These are phyloP conservation scores for Diabrotica balteata DNA, from an alignment of 2,888 invertebrate genomes.

Conservation along the genomic window DNA sequence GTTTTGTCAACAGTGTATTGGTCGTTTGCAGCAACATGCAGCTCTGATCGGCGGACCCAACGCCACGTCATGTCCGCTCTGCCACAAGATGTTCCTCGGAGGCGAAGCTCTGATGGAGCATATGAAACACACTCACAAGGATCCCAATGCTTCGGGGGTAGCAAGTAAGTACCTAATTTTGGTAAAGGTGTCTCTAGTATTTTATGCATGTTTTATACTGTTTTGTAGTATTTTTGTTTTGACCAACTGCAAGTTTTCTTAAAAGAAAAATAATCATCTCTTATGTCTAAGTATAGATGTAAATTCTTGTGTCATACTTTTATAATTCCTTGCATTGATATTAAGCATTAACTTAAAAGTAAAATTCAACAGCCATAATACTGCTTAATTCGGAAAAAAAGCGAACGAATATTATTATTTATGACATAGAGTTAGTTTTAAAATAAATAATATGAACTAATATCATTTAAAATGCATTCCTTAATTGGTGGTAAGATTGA, in stretches of 20 bases:
- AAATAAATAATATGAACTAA: too few species aligned
- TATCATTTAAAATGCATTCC: too few species aligned
- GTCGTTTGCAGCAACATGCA: constrained; percentile 95
- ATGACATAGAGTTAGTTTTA: too few species aligned
- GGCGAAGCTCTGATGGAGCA: constrained; percentile 94
- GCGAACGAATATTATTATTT: too few species aligned
- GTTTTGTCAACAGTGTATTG: constrained; percentile 84
- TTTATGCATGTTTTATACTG: constrained; percentile 25
- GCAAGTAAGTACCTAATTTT: constrained; percentile 76
- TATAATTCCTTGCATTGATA: too few species aligned
- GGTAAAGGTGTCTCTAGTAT: constrained; percentile 21
- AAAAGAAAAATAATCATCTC: background rate
- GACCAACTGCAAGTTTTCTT: constrained; percentile 18
- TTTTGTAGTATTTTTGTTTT: constrained; percentile 20
- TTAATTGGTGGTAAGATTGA: too few species aligned
- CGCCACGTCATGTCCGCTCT: constrained; percentile 90
- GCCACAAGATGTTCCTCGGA: constrained; percentile 93
- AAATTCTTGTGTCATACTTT: too few species aligned
- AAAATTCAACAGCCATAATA: too few species aligned
- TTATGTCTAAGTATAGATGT: too few species aligned
- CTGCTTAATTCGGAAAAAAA: too few species aligned
- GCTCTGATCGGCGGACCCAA: constrained; percentile 92
- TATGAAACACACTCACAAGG: constrained; percentile 95
- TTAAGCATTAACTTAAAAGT: too few species aligned
- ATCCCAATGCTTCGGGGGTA: constrained; percentile 86